Evolutionary conservation across 2,797 vertebrate species (phyloP).

Genomic region (Xiphophorus birchmanni): DNA sequence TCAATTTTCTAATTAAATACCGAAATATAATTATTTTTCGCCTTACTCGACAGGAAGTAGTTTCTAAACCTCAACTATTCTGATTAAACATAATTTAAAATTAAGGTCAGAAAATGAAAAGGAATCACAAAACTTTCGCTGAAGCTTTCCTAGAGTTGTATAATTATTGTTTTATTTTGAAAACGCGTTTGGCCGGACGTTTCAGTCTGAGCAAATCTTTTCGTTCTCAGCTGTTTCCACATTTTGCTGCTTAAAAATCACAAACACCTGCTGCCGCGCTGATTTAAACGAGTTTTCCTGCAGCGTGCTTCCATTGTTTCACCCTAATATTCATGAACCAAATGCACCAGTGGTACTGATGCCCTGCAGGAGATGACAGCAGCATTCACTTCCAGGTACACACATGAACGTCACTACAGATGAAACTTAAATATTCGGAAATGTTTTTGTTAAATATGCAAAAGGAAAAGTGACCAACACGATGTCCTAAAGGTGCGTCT

Average conservation of each 20-base stretch:
- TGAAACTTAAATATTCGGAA: background rate
- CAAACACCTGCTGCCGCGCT: constrained; percentile 28
- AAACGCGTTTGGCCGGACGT: constrained; percentile 47
- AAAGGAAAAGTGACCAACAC: background rate
- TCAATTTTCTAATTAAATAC: background rate
- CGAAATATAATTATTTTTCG: background rate
- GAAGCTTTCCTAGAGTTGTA: background rate
- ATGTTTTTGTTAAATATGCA: background rate
- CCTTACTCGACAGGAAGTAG: background rate
- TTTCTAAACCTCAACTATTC: background rate
- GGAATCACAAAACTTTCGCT: background rate
- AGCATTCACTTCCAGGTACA: constrained; percentile 48
- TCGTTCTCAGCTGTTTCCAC: constrained; percentile 19
- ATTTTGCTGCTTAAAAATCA: constrained; percentile 17
- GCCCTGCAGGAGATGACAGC: constrained; percentile 49
- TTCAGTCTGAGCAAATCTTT: constrained; percentile 24
- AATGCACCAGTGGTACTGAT: background rate
- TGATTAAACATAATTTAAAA: background rate
- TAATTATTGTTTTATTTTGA: constrained; percentile 53
- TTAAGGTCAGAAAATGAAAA: background rate
- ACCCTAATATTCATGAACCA: background rate
- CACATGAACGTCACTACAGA: background rate
- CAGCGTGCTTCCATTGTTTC: background rate
- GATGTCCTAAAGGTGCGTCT: background rate
- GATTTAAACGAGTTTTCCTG: background rate